Evolutionary conservation across 1,140 invertebrate species (phyloP), one percentile per base, ranked within the genome.

Genomic region (Zophobas morio): DNA sequence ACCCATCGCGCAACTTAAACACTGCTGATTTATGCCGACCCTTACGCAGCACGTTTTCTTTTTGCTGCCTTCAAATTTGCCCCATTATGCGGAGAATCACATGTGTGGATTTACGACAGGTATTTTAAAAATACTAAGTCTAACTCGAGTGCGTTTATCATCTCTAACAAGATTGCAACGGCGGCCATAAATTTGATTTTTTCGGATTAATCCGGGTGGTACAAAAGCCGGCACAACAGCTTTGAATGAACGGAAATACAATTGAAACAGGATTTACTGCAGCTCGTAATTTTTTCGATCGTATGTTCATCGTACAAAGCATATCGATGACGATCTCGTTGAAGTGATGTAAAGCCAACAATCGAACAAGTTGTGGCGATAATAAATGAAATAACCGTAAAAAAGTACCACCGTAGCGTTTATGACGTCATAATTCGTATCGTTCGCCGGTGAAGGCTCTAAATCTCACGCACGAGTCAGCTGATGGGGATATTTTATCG

Each of bases 381-480:
- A 60, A 60, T 54, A 54, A 54, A 54, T 60, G 56, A 39, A 60
- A 60, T 60, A 36, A 60, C 36, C 56, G 56, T 60, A 60, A 60
- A 60, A 46, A 60, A 60, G 4, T 6, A 57, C 54, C 36, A 8
- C 56, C 1, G 8, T 39, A 37, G 36, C 34, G n/a, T 60, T 60
- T 60, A 60, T 37, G 35, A 39, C 56, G 56, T 60, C 36, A 60
- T 60, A 60, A 60, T 39, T 60, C 56, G 33, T 37, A 60, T 1
- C 33, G 54, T 34, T 57, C 54, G 54, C 56, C 37, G 6, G 42
- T 46, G 42, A 46, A 46, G 8, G 42, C 3, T 46, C 42, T 8
- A 46, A 46, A 46, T 46, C 42, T 46, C 42, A 46, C 3, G 8
- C 42, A 46, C 3, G 42, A 46, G 3, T 46, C 42, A 8, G 42